These are phyloP conservation scores for Hydrolagus affinis DNA, from an alignment of 2,113 vertebrate species.

Conservation along the genomic window DNA sequence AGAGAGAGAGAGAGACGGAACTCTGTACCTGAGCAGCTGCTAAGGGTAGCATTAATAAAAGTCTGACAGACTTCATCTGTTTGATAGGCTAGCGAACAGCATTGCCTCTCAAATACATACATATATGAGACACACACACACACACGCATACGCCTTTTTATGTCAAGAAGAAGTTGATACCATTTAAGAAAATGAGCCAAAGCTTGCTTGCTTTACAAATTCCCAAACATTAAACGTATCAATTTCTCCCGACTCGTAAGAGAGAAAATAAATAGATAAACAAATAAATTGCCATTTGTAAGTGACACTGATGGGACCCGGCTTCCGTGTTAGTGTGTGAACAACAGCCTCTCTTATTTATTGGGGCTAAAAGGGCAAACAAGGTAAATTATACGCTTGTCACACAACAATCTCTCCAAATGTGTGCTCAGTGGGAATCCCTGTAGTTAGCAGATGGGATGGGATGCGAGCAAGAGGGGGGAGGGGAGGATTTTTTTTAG, in stretches of 20 bases:
- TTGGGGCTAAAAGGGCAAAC: conserved; percentile 54
- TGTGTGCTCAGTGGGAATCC: background rate
- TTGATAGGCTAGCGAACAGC: conserved; percentile 37
- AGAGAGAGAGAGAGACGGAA: conserved; percentile 32
- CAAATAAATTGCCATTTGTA: conserved; percentile 33
- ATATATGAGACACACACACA: no score
- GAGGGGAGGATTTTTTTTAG: no score
- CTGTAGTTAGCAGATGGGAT: background rate
- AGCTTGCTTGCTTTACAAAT: conserved; percentile 4
- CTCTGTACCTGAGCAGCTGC: conserved; percentile 35
- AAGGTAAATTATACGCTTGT: conserved; percentile 55
- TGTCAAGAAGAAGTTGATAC: conserved; percentile 14
- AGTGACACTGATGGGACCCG: conserved; percentile 46
- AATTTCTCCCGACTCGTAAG: background rate
- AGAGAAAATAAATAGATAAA: no score
- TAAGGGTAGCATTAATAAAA: conserved; percentile 32
- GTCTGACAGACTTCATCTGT: conserved; percentile 39
- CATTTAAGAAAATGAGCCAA: conserved; percentile 18
- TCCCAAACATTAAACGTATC: conserved; percentile 18
- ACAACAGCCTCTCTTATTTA: conserved; percentile 46
- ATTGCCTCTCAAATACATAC: conserved; percentile 31
- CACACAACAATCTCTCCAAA: conserved; percentile 51
- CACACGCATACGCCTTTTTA: background rate
- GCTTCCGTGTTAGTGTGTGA: conserved; percentile 40
- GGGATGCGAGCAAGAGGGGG: background rate